phyloP scores from a whole-genome alignment of 2,888 invertebrate species.

The Apodemia hepburni region DNA sequence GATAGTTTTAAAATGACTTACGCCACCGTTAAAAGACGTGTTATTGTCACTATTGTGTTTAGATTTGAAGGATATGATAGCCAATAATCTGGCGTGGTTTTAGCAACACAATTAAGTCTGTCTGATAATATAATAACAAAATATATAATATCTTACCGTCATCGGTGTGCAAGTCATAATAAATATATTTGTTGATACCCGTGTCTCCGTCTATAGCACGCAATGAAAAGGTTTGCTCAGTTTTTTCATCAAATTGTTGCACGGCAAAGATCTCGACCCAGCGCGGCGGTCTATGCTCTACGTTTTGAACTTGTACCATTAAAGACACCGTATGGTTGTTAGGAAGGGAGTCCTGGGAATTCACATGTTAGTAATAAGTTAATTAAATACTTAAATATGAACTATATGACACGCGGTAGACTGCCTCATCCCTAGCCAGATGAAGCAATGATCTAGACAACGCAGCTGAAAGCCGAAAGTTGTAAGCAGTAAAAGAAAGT shows the following conservation, averaged over 20 bases:
- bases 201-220: constrained; percentile 82
- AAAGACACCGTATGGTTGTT: constrained; percentile 63
- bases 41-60: no score
- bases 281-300: constrained; percentile 79
- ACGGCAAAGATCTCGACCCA: constrained; percentile 80
- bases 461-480: no score
- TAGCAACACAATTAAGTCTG: no score
- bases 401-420: no score
- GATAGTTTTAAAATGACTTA: no score
- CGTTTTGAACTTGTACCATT: constrained; percentile 79
- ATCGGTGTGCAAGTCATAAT: constrained; percentile 65
- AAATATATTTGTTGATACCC: constrained; percentile 74
- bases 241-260: constrained; percentile 79
- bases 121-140: no score
- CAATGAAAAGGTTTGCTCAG: constrained; percentile 57
- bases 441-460: no score
- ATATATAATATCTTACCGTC: constrained; percentile 45
- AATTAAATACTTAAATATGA: not conserved
- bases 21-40: not conserved
- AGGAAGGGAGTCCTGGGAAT: constrained; percentile 57
- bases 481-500: no score
- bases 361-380: not conserved
- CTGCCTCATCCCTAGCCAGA: no score
- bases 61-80: no score
- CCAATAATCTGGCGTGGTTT: no score